Conservation (phyloP, 2,888 invertebrate species). For the Slavum lentiscoides region DNA sequence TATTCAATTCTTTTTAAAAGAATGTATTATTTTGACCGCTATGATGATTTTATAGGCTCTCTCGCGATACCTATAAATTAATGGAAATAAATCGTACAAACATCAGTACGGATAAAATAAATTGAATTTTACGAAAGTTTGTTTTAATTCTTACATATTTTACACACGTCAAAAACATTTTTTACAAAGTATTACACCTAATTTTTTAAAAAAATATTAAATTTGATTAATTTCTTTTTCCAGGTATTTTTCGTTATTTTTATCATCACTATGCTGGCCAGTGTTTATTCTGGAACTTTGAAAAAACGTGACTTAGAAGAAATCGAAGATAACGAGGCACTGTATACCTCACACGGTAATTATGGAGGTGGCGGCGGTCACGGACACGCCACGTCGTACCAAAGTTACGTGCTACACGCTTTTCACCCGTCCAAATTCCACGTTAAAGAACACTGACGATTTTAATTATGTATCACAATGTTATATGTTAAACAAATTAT, state of each 20-base stretch:
- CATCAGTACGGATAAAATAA: too few species aligned
- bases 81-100: too few species aligned
- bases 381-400: constrained; percentile 56
- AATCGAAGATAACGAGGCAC: constrained; percentile 45
- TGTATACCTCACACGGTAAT: constrained; percentile 50
- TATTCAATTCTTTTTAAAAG: too few species aligned
- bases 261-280: constrained; percentile 20
- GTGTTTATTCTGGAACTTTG: constrained; percentile 23
- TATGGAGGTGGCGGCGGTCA: constrained; percentile 54
- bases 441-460: constrained; percentile 51
- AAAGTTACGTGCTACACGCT: constrained; percentile 56
- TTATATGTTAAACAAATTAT: too few species aligned
- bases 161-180: not conserved
- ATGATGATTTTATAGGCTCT: too few species aligned
- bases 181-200: too few species aligned
- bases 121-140: too few species aligned
- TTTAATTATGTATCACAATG: not conserved
- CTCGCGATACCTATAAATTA: too few species aligned
- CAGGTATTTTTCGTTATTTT: constrained; percentile 33
- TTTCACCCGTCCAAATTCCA: constrained; percentile 56
- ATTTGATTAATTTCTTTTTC: not conserved
- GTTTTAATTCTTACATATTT: too few species aligned
- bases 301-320: constrained; percentile 42
- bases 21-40: too few species aligned
- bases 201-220: too few species aligned